phyloP scores from a whole-genome alignment of 2,113 vertebrate species.

The Hippocampus mohnikei region DNA sequence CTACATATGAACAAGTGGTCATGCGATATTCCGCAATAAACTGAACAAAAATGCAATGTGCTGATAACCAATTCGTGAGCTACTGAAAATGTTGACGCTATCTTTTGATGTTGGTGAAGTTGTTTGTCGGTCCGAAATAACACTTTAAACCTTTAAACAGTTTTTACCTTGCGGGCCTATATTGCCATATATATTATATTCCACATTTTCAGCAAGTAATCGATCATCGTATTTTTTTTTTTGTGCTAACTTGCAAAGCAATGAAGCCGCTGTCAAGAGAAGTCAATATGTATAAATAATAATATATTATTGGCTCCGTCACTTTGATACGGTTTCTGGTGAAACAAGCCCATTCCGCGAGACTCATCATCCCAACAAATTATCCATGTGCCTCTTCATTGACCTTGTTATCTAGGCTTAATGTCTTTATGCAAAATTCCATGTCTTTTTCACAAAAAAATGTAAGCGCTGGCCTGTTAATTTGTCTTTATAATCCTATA shows the following conservation, averaged over 20 bases:
- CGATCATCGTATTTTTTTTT: background rate
- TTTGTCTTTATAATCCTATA: no score
- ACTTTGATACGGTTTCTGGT: background rate
- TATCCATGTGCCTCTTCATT: no score
- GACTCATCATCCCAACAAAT: no score
- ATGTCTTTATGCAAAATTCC: no score
- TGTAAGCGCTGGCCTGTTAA: no score
- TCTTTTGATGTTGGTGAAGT: background rate
- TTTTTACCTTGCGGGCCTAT: background rate
- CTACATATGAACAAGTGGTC: background rate
- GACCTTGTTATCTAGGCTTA: no score
- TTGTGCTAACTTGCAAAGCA: background rate
- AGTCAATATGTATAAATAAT: no score
- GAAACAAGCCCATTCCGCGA: background rate
- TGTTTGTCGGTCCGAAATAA: background rate
- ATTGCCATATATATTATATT: background rate
- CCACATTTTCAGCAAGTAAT: background rate
- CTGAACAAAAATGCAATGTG: background rate
- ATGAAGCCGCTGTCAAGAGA: background rate
- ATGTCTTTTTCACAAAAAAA: no score
- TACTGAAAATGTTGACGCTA: background rate
- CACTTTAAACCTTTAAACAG: background rate
- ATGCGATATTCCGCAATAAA: background rate
- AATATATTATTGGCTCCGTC: background rate
- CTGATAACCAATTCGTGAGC: background rate